phyloP scores from a whole-genome alignment of 37 sponge, comb jelly and placozoan species.

The Beroe forskalii region DNA sequence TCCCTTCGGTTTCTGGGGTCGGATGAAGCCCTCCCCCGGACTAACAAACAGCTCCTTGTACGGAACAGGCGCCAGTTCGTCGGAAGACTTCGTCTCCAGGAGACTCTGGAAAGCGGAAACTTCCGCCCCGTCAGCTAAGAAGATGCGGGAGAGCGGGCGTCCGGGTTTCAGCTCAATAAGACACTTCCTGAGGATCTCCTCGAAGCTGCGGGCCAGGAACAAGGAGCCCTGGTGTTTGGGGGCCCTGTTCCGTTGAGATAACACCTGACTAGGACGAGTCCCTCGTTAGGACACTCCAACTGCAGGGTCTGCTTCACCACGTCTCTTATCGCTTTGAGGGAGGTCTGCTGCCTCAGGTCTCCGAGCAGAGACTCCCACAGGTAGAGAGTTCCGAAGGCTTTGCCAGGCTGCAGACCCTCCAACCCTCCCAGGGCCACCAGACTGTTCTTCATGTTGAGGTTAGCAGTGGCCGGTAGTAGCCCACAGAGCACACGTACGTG shows the following conservation, averaged over 20 bases:
- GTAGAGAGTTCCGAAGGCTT: slow-evolving; percentile 40
- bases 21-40: slow-evolving; percentile 48
- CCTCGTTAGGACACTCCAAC: slow-evolving; percentile 57
- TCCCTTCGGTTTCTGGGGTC: slow-evolving; percentile 15
- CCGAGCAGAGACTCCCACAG: slow-evolving; percentile 57
- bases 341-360: slow-evolving; percentile 23
- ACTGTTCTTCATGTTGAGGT: slow-evolving; percentile 45
- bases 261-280: slow-evolving; percentile 40
- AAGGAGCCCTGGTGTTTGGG: slow-evolving; percentile 39
- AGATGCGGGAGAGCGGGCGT: slow-evolving; percentile 14
- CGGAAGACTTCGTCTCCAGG: background rate
- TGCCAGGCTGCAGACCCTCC: background rate
- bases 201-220: slow-evolving; percentile 41
- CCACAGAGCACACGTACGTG: slow-evolving; percentile 57
- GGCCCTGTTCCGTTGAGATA: slow-evolving; percentile 54
- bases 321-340: slow-evolving; percentile 43
- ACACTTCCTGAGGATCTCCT: slow-evolving; percentile 58
- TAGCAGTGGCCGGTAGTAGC: slow-evolving; percentile 51
- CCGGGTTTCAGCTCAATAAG: slow-evolving; percentile 38
- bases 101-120: slow-evolving; percentile 35
- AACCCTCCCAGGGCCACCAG: background rate
- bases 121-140: slow-evolving; percentile 24
- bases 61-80: background rate
- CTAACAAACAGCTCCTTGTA: slow-evolving; percentile 64
- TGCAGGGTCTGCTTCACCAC: slow-evolving; percentile 46